These are phyloP conservation scores for Tetramorium alpestre DNA, from an alignment of 1,140 invertebrate genomes.

Conservation along the genomic window DNA sequence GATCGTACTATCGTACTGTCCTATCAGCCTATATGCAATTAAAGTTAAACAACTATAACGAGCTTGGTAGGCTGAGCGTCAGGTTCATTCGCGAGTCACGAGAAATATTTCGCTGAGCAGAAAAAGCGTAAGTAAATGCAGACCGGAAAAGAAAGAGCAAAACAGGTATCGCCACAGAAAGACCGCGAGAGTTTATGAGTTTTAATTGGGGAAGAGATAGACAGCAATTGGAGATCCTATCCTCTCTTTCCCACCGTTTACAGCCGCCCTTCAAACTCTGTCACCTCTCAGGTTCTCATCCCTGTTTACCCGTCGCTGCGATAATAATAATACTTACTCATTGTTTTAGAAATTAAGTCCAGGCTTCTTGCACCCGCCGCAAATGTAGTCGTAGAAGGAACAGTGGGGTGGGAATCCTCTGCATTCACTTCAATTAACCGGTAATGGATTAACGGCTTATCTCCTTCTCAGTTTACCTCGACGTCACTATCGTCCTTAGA, in stretches of 20 bases:
- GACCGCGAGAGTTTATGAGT: conserved; percentile 72
- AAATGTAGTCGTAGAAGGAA: conserved; percentile 36
- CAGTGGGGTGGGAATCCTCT: conserved; percentile 59
- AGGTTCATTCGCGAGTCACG: conserved; percentile 32
- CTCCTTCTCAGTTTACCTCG: conserved; percentile 59
- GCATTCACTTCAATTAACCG: conserved; percentile 78
- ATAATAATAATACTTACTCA: conserved; percentile 78
- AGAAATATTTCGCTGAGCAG: conserved; percentile 54
- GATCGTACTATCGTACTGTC: background rate
- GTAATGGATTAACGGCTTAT: conserved; percentile 81
- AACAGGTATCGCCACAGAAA: conserved; percentile 58
- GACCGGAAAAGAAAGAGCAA: conserved; percentile 19
- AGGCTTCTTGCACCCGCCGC: conserved; percentile 16
- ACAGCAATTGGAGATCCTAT: conserved; percentile 65
- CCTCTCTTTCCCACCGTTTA: conserved; percentile 48
- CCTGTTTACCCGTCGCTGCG: conserved; percentile 29
- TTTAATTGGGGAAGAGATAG: conserved; percentile 73
- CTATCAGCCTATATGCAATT: conserved; percentile 58
- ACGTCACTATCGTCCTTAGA: background rate
- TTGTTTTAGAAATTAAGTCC: conserved; percentile 80
- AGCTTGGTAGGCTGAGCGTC: conserved; percentile 65
- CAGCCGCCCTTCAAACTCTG: conserved; percentile 23
- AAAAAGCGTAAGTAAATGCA: conserved; percentile 8
- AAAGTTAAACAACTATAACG: conserved; percentile 74
- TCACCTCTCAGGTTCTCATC: conserved; percentile 32